Base-by-base conservation (phyloP, 2,113 vertebrate species). In the Rhinolophus ferrumequinum region DNA sequence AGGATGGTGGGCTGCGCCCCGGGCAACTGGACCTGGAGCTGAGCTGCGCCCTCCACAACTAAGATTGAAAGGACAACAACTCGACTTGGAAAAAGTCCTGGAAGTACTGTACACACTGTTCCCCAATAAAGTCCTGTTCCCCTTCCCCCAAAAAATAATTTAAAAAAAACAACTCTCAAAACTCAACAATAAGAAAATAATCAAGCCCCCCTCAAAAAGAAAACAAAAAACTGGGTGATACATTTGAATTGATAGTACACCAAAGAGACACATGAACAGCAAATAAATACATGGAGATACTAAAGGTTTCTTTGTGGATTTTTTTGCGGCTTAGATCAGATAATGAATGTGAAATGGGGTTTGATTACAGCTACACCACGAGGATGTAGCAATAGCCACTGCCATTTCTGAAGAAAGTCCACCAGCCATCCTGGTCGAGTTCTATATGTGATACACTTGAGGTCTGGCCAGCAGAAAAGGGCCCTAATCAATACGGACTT, bases 171-270 rank as follows among this genome's bases (percentile, higher is more conserved):
- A 44, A 44, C 41, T 44, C 85, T 60, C 58, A 88, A 82, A 79
- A 72, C 19, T 90, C 54, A 92, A 12, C 62, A 85, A 87, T 67
- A 54, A 82, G 18, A 72, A 93, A 83, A 73, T 28, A 94, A 50
- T 50, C 1, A 73, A 64, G 12, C 19, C 30, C 47, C 19, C 9
- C 16, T 30, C 47, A 6, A 50, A 47, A 50, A 50, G 10, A 50
- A 12, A 50, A 50, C 12, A 12, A 50, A 50, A 50, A 50, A 50
- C 12, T 24, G 1, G 30, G 1, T 35, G 16, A n/a, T 22, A 13
- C 52, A 70, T 88, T 66, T 92, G 38, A 87, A n/a, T 41, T 14
- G 6, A 13, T 3, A 38, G 11, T 67, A 73, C 13, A 76, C 24
- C 41, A 81, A 95, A 77, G 52, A 89, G 62, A 77, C n/a, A 41